These are phyloP conservation scores for Beris morrisii DNA, from an alignment of 2,888 invertebrate genomes.

Conservation along the genomic window DNA sequence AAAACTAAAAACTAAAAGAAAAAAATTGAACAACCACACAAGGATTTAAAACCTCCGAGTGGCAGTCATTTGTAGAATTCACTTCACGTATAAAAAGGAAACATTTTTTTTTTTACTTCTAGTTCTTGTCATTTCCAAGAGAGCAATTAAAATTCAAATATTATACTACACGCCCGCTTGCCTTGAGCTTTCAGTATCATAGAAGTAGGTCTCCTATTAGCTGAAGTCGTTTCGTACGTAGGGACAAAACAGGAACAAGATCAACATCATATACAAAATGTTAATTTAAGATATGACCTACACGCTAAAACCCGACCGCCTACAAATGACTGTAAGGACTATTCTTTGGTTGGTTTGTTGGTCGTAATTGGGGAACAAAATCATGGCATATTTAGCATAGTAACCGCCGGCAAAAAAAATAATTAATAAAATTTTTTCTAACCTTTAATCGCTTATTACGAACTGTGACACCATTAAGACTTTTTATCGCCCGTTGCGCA, in stretches of 20 bases:
- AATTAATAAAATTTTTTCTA: constrained; percentile 34
- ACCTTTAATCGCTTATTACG: constrained; percentile 92
- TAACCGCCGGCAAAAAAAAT: neutral
- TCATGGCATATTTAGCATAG: no score
- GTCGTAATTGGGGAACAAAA: no score
- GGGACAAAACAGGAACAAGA: neutral
- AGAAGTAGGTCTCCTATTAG: neutral
- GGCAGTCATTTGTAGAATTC: constrained; percentile 15
- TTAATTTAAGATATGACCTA: neutral
- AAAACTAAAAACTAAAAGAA: neutral
- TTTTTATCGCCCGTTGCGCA: constrained; percentile 82
- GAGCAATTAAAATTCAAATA: constrained; percentile 27
- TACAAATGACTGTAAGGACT: no score
- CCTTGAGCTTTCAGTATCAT: neutral
- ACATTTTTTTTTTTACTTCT: neutral
- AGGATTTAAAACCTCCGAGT: neutral
- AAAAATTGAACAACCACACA: neutral
- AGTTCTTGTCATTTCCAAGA: constrained; percentile 16
- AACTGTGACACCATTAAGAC: constrained; percentile 83
- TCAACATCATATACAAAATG: neutral
- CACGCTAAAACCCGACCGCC: no score
- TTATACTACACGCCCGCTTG: constrained; percentile 1
- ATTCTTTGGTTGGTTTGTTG: no score
- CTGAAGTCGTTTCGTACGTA: neutral
- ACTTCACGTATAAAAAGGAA: neutral